Base-by-base conservation (phyloP, 2,113 vertebrate genomes). In the Trogon melanurus region DNA sequence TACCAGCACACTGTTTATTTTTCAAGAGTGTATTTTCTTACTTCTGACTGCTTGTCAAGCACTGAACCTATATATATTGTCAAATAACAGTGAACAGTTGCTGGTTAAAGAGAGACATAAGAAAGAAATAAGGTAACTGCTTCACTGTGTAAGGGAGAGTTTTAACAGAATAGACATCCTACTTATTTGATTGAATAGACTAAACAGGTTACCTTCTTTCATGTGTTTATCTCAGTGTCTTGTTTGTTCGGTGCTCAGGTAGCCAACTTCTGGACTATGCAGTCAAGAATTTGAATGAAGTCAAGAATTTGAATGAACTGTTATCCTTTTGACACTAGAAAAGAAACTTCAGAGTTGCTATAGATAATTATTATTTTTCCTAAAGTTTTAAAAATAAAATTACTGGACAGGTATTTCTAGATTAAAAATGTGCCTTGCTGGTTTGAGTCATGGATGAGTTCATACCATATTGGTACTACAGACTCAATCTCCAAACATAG, bases 1-100 rank as follows among this genome's bases (percentile, higher is more conserved):
- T 85, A 76, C 36, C 36, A 90, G n/a, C 36, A 66, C 19, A 44
- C 53, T 70, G 23, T 65, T 91, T 86, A 44, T 89, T 89, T 93
- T 95, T 94, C 90, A 96, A 93, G 81, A 54, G 34, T 91, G 56
- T 80, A 41, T 66, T 10, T 75, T 16, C 65, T 92, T 81, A 27
- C 81, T 95, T 93, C 88, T 94, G 71, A 64, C 58, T 82, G 30
- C 25, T 85, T 94, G 81, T 86, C 90, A 91, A 88, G 91, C n/a
- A 26, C 22, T 44, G 58, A 88, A 50, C 20, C 38, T 76, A 2
- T 64, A 13, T 53, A 65, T 71, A 41, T 90, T 92, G 69, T 79
- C 51, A 90, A 71, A 72, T 72, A 92, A 89, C n/a, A 86, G 75
- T 81, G 57, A 94, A 79, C 7, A 7, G 72, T 50, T 72, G 30